These are phyloP conservation scores for Lichenostomus cassidix DNA, from an alignment of 2,113 vertebrate genomes.

Conservation along the genomic window DNA sequence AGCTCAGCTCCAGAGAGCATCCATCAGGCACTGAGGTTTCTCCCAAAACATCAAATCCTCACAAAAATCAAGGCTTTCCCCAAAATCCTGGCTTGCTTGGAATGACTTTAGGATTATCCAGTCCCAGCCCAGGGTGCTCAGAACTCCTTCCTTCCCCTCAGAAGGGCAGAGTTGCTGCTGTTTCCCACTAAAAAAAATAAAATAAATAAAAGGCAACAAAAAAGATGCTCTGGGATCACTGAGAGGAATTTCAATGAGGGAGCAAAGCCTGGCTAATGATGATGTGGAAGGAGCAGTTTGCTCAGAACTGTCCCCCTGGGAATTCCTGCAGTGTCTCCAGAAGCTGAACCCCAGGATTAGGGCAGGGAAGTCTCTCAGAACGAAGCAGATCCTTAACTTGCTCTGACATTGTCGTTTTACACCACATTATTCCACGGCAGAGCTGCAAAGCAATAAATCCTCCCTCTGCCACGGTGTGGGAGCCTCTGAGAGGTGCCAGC, in stretches of 20 bases:
- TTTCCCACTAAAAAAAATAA: background rate
- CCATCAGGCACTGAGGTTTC: fast-evolving
- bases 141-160: background rate
- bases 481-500: background rate
- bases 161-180: background rate
- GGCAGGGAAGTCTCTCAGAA: conserved; percentile 12
- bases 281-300: conserved; percentile 30
- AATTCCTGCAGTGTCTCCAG: background rate
- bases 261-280: background rate
- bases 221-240: background rate
- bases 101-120: background rate
- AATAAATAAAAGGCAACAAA: background rate
- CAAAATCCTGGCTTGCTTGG: background rate
- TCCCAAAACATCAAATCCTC: background rate
- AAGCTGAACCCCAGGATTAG: background rate
- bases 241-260: background rate
- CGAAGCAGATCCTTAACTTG: background rate
- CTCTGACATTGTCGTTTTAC: conserved; percentile 9
- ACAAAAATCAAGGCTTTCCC: background rate
- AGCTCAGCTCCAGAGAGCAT: background rate
- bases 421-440: background rate
- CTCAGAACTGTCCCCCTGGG: background rate
- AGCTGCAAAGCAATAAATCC: background rate
- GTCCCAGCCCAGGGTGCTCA: background rate
- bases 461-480: background rate